Conservation (phyloP, 2,113 vertebrate species). For the Limnothrissa miodon region DNA sequence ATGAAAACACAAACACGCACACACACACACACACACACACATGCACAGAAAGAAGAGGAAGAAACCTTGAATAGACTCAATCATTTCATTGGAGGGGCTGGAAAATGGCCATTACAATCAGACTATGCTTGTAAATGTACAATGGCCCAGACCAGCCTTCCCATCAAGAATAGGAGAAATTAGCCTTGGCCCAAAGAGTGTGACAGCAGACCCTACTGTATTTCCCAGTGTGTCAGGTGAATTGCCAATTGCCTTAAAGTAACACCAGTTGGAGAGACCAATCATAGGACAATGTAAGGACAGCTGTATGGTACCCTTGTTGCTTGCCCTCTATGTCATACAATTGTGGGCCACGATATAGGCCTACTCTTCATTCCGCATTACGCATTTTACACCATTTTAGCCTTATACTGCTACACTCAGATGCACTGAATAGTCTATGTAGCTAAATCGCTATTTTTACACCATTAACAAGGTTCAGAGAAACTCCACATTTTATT, state of each 20-base stretch:
- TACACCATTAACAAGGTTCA: too few relatives aligned
- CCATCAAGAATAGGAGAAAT: background rate
- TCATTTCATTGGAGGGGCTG: conserved; percentile 20
- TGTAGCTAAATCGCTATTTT: too few relatives aligned
- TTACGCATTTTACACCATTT: too few relatives aligned
- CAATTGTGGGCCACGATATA: background rate
- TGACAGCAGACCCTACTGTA: too few relatives aligned
- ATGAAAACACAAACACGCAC: background rate
- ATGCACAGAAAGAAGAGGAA: background rate
- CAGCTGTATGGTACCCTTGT: background rate
- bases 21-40: background rate
- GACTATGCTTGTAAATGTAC: conserved; percentile 13
- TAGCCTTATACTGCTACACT: too few relatives aligned
- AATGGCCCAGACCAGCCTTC: background rate
- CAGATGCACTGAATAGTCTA: too few relatives aligned
- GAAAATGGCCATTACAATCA: conserved; percentile 18
- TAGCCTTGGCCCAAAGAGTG: background rate
- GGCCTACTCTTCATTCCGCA: too few relatives aligned
- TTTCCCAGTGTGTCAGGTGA: background rate
- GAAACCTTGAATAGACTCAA: conserved; percentile 16
- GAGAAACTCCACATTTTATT: too few relatives aligned
- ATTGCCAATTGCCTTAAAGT: background rate
- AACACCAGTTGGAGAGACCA: background rate
- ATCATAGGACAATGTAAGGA: background rate
- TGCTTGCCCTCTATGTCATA: background rate